A percentile compares a stretch with the other conserved stretches of the same genome.
phyloP scores from a whole-genome alignment of 2,888 invertebrate species.

The Sarcophaga variegata region DNA sequence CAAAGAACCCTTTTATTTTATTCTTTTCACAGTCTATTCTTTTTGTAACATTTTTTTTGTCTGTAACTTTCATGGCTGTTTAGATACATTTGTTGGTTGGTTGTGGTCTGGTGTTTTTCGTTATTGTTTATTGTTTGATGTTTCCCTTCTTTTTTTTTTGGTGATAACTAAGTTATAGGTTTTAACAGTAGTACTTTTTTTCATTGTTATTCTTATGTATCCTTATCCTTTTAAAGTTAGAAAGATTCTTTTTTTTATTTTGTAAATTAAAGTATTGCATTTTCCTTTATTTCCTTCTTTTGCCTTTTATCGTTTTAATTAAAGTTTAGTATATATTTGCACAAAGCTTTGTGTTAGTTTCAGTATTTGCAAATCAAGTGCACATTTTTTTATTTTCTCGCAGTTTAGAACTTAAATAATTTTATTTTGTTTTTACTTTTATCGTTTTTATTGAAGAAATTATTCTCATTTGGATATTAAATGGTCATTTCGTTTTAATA shows the following conservation, averaged over 20 bases:
- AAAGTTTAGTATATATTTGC: neutral
- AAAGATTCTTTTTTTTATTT: slow-evolving; percentile 42
- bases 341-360: no score
- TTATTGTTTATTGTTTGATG: neutral
- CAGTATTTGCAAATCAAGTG: no score
- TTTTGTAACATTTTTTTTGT: slow-evolving; percentile 31
- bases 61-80: slow-evolving; percentile 33
- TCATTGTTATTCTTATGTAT: slow-evolving; percentile 24
- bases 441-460: no score
- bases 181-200: slow-evolving; percentile 22
- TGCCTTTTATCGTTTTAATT: slow-evolving; percentile 5
- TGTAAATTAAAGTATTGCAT: slow-evolving; percentile 33
- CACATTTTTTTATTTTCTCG: no score
- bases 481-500: no score
- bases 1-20: slow-evolving; percentile 22
- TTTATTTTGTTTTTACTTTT: no score
- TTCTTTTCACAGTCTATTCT: slow-evolving; percentile 5
- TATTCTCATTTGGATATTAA: no score
- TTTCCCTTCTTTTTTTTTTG: neutral
- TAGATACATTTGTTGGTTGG: slow-evolving; percentile 40
- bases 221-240: neutral
- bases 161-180: no score
- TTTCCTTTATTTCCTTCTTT: slow-evolving; percentile 23
- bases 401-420: no score
- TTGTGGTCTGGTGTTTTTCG: slow-evolving; percentile 53